Evolutionary conservation across 2,888 invertebrate genomes (phyloP).

Genomic region (Cerastis leucographa): DNA sequence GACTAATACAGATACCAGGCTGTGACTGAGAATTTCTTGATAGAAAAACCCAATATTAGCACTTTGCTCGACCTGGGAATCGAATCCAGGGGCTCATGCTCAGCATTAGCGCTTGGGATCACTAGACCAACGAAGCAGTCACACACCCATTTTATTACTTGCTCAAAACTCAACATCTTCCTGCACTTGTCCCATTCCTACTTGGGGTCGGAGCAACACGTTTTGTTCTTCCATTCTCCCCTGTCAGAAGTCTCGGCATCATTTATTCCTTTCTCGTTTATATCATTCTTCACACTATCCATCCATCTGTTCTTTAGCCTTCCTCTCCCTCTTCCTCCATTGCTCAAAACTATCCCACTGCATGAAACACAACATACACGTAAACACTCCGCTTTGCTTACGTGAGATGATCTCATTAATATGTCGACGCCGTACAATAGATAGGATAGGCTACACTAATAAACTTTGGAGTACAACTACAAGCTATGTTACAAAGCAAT

Average conservation of each 20-base stretch:
- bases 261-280: no score
- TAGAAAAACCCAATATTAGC: background rate
- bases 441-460: slow-evolving; percentile 17
- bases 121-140: background rate
- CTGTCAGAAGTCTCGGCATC: no score
- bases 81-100: background rate
- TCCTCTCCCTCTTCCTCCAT: no score
- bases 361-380: slow-evolving; percentile 4
- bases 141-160: background rate
- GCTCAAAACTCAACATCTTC: no score
- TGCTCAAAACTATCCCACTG: background rate
- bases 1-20: background rate
- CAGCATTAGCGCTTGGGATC: background rate
- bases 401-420: slow-evolving; percentile 34
- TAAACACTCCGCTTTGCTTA: background rate
- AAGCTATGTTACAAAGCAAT: background rate
- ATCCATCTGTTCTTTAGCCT: no score
- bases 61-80: background rate
- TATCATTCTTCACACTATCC: no score
- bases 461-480: slow-evolving; percentile 22
- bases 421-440: background rate
- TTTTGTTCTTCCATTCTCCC: no score
- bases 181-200: no score
- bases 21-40: background rate
- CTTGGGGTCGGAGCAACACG: no score